Evolutionary conservation across 2,797 vertebrate genomes (phyloP), one percentile per base, ranked within the genome.

Genomic region (Halcyon badia): DNA sequence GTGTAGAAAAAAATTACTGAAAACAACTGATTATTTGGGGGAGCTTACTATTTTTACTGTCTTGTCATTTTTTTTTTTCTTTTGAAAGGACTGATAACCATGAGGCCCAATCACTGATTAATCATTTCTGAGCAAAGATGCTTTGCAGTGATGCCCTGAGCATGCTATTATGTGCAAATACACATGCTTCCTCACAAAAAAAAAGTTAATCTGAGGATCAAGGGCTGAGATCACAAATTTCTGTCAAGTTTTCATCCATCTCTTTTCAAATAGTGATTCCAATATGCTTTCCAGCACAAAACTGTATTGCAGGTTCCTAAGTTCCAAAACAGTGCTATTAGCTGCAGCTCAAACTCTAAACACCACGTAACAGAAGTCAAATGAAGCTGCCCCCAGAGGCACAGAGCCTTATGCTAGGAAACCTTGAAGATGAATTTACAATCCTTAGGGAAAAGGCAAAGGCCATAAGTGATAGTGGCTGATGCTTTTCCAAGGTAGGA

Each of bases 101-200:
- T 76, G 14, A 89, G 28, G 22, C 20, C 44, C 83, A 87, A 87
- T 61, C 44, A 90, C 61, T 66, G 60, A 56, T 57, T 61, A 87
- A 26, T 68, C 84, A 60, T 77, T 80, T 85, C 24, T 64, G 69
- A 94, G 93, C 46, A 91, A 91, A 93, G 31, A 86, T 42, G 17
- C 10, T 96, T 90, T 83, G 37, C 41, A 89, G 28, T 42, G 44
- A 35, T 46, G 19, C 15, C 83, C 54, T 76, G 35, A 92, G 78
- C 70, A 58, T 28, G 24, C 8, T 83, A 83, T 96, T 95, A 66
- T 73, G 35, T 71, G 41, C 48, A 92, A 82, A 93, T 92, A 84
- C 7, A 49, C 48, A 44, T 20, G 10, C 11, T 89, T 89, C 20
- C 71, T 19, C 42, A 56, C 14, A 73, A 22, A 90, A 10, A 64